Conservation (phyloP, 2,113 vertebrate genomes). For the Haplochromis burtoni region DNA sequence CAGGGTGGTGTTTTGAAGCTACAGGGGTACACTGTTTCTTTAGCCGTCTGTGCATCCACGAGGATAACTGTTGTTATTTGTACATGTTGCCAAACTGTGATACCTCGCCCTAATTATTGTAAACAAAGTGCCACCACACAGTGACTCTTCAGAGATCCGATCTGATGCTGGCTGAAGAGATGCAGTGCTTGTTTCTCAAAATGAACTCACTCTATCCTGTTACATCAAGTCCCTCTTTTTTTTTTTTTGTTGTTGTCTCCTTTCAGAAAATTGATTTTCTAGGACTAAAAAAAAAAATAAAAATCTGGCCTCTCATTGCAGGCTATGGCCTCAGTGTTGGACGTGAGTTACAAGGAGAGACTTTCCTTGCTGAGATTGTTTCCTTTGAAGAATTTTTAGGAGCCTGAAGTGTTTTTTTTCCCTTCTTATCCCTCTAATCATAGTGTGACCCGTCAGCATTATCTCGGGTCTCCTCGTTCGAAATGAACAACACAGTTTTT, state of each 20-base stretch:
- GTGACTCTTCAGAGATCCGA: neutral
- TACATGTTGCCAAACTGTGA: neutral
- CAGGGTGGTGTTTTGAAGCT: neutral
- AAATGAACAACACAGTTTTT: neutral
- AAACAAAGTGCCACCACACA: neutral
- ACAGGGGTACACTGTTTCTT: neutral
- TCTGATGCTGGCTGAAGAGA: neutral
- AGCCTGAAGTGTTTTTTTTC: neutral
- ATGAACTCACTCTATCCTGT: neutral
- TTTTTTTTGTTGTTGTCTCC: neutral
- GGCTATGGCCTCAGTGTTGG: neutral
- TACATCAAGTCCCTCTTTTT: neutral
- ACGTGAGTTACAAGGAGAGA: neutral
- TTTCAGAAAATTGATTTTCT: neutral
- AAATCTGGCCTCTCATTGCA: neutral
- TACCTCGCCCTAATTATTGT: constrained; percentile 1
- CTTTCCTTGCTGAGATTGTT: neutral
- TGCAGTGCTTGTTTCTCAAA: neutral
- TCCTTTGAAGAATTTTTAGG: neutral
- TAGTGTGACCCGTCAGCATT: neutral
- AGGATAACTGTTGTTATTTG: constrained; percentile 5
- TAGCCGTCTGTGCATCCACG: neutral
- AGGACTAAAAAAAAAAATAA: accelerated
- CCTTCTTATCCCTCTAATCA: neutral
- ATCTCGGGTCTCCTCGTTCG: neutral